These are phyloP conservation scores for Pelmatolapia mariae DNA, from an alignment of 2,113 vertebrate genomes.

Conservation along the genomic window DNA sequence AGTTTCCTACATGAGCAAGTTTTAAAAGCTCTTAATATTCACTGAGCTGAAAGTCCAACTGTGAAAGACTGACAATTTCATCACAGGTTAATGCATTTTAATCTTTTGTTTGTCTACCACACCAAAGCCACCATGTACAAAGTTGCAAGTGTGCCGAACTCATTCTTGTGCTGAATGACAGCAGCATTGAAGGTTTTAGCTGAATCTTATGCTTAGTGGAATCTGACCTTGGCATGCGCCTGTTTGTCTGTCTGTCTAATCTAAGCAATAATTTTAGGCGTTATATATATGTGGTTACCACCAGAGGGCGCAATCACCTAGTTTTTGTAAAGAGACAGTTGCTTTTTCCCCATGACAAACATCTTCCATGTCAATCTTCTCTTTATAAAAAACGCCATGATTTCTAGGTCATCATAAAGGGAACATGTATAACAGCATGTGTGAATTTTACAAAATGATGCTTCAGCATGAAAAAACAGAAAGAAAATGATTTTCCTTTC, in stretches of 20 bases:
- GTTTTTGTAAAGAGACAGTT: not conserved
- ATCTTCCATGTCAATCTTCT: not conserved
- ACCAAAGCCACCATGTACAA: conserved; percentile 3
- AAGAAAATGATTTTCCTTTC: not conserved
- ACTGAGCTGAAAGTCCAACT: not conserved
- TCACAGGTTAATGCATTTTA: not conserved
- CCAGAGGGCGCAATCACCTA: conserved; percentile 39
- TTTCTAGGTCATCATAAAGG: not conserved
- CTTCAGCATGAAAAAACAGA: not conserved
- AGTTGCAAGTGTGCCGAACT: not conserved
- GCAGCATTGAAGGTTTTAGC: not conserved
- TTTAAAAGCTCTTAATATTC: not conserved
- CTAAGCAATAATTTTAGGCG: not conserved
- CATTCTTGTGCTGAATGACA: not conserved
- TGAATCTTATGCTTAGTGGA: not conserved
- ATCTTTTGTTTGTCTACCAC: not conserved
- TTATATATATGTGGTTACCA: not conserved
- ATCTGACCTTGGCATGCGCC: not conserved
- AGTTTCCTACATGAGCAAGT: not conserved
- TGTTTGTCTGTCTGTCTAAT: not conserved
- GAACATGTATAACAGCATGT: not conserved
- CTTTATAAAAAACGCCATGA: not conserved
- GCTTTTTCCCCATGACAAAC: not conserved
- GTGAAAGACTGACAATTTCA: not conserved
- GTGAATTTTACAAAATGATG: not conserved